phyloP scores from a whole-genome alignment of 2,888 invertebrate genomes.

The Eupeodes luniger region DNA sequence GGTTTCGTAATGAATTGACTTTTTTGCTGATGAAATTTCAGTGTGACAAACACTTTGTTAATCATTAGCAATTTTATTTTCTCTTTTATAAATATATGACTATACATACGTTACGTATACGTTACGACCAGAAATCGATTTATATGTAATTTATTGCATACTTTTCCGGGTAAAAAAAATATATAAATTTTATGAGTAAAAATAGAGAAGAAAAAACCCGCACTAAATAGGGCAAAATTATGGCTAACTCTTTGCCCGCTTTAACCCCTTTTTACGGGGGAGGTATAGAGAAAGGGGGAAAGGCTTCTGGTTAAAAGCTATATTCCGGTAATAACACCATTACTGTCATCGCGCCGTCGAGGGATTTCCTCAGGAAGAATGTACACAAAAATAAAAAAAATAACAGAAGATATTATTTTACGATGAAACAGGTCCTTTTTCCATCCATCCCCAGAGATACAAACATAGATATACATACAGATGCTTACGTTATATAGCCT shows the following conservation, averaged over 20 bases:
- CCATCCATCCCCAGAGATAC: background rate
- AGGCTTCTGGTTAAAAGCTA: background rate
- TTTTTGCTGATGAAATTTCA: background rate
- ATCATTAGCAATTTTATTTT: constrained; percentile 39
- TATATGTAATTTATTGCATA: constrained; percentile 53
- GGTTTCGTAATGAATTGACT: constrained; percentile 30
- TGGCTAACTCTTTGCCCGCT: background rate
- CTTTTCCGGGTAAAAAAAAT: background rate
- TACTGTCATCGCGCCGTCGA: background rate
- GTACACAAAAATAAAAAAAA: constrained; percentile 21
- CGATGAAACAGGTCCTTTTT: constrained; percentile 23
- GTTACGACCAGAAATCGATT: constrained; percentile 42
- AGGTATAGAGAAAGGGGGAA: background rate
- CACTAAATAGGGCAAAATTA: constrained; percentile 7
- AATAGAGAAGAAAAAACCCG: background rate
- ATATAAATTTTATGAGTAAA: background rate
- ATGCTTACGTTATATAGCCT: constrained; percentile 12
- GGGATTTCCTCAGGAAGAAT: constrained; percentile 14
- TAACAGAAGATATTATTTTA: constrained; percentile 19
- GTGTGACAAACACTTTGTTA: constrained; percentile 59
- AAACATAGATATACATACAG: no score
- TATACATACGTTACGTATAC: background rate
- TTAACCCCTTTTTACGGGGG: constrained; percentile 4
- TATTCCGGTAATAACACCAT: constrained; percentile 30
- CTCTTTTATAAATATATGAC: no score